phyloP scores from a whole-genome alignment of 2,888 invertebrate species.

The Gordius sp. region DNA sequence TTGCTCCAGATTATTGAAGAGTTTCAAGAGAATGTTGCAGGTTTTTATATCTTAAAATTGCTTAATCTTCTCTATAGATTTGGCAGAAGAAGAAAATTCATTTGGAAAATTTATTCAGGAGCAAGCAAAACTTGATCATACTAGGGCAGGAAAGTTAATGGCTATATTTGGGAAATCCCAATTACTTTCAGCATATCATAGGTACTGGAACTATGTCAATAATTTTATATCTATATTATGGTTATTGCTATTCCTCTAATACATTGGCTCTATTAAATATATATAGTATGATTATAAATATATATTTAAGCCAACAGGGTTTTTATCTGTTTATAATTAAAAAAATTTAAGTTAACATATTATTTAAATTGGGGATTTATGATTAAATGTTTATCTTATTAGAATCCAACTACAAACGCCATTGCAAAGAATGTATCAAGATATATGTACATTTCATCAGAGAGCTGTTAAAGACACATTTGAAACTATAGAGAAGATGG shows the following conservation, averaged over 20 bases:
- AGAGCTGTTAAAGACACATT: conserved; percentile 76
- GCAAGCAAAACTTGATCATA: conserved; percentile 58
- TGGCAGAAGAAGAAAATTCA: conserved; percentile 79
- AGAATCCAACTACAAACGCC: conserved; percentile 57
- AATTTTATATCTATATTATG: background rate
- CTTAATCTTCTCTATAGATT: conserved; percentile 30
- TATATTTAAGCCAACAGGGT: background rate
- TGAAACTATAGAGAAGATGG: conserved; percentile 68
- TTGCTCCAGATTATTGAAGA: conserved; percentile 30
- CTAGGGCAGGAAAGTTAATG: conserved; percentile 57
- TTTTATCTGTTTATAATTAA: background rate
- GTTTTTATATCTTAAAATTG: conserved; percentile 21
- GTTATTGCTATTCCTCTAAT: background rate
- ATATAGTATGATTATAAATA: background rate
- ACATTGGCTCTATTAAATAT: background rate
- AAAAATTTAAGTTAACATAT: background rate
- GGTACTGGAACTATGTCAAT: conserved; percentile 23
- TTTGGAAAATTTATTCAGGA: conserved; percentile 78
- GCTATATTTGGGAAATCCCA: conserved; percentile 55
- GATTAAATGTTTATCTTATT: conserved; percentile 17
- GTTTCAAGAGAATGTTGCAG: conserved; percentile 57
- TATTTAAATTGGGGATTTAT: background rate
- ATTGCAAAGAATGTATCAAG: conserved; percentile 49
- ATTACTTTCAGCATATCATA: conserved; percentile 65
- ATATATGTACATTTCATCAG: conserved; percentile 77